Conservation (phyloP, 2,797 vertebrate genomes). For the Hydrolagus colliei region DNA sequence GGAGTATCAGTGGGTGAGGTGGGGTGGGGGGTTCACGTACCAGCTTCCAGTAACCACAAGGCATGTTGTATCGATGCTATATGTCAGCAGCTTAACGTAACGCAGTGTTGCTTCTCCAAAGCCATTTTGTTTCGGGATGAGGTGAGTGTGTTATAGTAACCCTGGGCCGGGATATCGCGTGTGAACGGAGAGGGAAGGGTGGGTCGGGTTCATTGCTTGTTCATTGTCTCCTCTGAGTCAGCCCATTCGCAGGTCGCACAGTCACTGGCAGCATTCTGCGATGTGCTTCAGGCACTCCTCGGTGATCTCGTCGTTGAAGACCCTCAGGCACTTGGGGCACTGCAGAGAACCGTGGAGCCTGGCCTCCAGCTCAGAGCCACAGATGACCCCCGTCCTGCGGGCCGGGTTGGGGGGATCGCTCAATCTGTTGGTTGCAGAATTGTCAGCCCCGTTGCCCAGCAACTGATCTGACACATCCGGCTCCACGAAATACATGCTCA, state of each 20-base stretch:
- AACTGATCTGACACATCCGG: conserved; percentile 48
- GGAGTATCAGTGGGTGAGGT: too few species aligned
- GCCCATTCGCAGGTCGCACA: too few species aligned
- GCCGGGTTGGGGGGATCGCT: conserved; percentile 37
- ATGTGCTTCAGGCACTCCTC: conserved; percentile 77
- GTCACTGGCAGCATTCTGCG: conserved; percentile 69
- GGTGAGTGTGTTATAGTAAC: too few species aligned
- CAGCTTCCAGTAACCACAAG: too few species aligned
- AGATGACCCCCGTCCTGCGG: conserved; percentile 32
- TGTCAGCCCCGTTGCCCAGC: conserved; percentile 49
- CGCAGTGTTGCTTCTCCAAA: too few species aligned
- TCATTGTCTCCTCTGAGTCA: too few species aligned
- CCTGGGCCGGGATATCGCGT: too few species aligned
- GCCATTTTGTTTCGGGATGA: too few species aligned
- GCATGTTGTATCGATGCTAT: too few species aligned
- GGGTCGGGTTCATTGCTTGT: neutral
- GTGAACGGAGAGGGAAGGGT: neutral
- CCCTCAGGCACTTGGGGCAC: conserved; percentile 73
- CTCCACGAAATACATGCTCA: conserved; percentile 48
- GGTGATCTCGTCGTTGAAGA: conserved; percentile 62
- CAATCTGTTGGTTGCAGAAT: conserved; percentile 40
- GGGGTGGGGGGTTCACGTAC: too few species aligned
- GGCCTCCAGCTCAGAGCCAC: conserved; percentile 34
- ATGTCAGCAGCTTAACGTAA: too few species aligned
- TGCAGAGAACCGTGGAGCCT: conserved; percentile 64